Evolutionary conservation across 1,140 invertebrate genomes (phyloP).

Genomic region (Trachymyrmex septentrionalis): DNA sequence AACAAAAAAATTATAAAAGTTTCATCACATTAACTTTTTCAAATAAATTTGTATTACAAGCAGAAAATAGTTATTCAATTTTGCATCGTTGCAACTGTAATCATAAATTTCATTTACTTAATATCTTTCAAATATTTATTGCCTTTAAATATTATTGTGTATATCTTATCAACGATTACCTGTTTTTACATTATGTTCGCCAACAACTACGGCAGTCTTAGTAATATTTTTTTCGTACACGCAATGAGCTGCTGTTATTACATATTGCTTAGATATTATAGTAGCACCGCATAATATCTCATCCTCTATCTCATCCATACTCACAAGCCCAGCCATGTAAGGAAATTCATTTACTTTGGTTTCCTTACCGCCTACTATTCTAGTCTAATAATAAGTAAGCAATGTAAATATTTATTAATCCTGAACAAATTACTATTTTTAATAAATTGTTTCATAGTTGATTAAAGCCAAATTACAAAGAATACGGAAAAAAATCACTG

Average conservation of each 20-base stretch:
- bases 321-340: slow-evolving; percentile 88
- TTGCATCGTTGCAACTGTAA: background rate
- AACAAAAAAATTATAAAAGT: background rate
- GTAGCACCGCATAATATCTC: slow-evolving; percentile 89
- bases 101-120: background rate
- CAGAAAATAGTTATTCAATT: background rate
- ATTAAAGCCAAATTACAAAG: background rate
- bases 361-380: slow-evolving; percentile 88
- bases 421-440: background rate
- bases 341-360: slow-evolving; percentile 89
- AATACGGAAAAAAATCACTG: too few relatives aligned
- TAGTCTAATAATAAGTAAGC: slow-evolving; percentile 81
- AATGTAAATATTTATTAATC: background rate
- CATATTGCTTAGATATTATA: slow-evolving; percentile 88
- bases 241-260: slow-evolving; percentile 91
- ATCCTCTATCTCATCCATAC: too few relatives aligned
- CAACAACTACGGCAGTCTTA: slow-evolving; percentile 82
- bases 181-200: slow-evolving; percentile 86
- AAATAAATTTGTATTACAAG: background rate
- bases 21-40: background rate
- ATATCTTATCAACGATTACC: slow-evolving; percentile 21
- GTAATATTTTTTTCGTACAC: background rate
- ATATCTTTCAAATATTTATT: background rate
- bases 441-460: background rate
- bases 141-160: background rate